Percentiles rank a stretch among this genome's conserved stretches.
Conservation (phyloP, 2,888 invertebrate genomes). For the Himalopsyche kuldschensis region DNA sequence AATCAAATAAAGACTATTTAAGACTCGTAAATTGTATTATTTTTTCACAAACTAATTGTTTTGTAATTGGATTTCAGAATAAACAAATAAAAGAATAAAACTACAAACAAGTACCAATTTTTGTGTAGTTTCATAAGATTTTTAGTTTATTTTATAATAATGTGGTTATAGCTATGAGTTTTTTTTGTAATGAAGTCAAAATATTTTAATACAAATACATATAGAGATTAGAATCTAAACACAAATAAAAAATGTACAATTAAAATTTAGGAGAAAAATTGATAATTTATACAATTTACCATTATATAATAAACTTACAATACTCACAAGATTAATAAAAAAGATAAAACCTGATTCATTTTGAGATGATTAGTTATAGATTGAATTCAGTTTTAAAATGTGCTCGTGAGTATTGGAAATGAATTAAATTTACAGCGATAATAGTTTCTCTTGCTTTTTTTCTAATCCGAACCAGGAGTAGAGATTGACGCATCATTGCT, state of each 20-base stretch:
- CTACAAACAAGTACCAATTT: too few relatives aligned
- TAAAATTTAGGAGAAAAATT: conserved; percentile 27
- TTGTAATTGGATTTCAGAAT: too few relatives aligned
- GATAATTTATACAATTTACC: conserved; percentile 26
- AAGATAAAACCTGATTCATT: not conserved
- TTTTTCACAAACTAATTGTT: too few relatives aligned
- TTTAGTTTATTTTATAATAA: too few relatives aligned
- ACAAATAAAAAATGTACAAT: conserved; percentile 28
- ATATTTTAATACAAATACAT: not conserved
- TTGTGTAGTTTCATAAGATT: too few relatives aligned
- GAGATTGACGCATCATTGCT: not conserved
- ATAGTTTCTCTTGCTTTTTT: conserved; percentile 26
- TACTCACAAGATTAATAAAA: not conserved
- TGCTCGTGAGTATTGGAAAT: not conserved
- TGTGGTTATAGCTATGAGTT: too few relatives aligned
- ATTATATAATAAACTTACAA: conserved; percentile 3
- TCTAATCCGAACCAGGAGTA: conserved; percentile 23
- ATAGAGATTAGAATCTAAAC: not conserved
- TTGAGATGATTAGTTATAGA: too few relatives aligned
- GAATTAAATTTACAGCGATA: conserved; percentile 20
- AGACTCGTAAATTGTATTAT: too few relatives aligned
- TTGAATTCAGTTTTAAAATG: not conserved
- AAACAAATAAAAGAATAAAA: too few relatives aligned
- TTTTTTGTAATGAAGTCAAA: too few relatives aligned
- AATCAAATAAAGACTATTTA: too few relatives aligned